Evolutionary conservation across 2,888 invertebrate genomes (phyloP).

Genomic region (Eristalinus sepulchralis): DNA sequence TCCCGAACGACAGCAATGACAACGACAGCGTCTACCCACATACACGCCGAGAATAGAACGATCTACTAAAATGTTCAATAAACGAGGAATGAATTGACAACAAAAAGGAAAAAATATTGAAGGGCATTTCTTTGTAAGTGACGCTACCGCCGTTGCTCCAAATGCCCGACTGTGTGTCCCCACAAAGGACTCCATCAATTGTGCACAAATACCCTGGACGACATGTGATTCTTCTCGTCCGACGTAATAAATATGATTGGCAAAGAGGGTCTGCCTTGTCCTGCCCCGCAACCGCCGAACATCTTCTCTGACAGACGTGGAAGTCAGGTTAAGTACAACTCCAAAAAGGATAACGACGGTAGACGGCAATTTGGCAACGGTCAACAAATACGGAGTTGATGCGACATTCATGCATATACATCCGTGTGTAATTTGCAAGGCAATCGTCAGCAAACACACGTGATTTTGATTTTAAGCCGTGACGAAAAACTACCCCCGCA

Average conservation of each 20-base stretch:
- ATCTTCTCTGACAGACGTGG: background rate
- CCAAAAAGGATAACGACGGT: conserved; percentile 26
- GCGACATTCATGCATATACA: background rate
- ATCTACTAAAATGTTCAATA: conserved; percentile 61
- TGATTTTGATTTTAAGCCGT: conserved; percentile 10
- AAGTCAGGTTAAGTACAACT: conserved; percentile 11
- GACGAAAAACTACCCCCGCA: background rate
- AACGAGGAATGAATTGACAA: conserved; percentile 52
- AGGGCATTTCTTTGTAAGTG: conserved; percentile 55
- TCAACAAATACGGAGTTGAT: conserved; percentile 59
- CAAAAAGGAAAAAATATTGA: conserved; percentile 29
- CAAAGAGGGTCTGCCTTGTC: background rate
- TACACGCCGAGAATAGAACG: conserved; percentile 50
- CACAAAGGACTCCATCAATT: conserved; percentile 49
- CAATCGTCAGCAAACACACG: conserved; percentile 25
- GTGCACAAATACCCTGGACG: conserved; percentile 52
- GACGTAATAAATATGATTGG: conserved; percentile 68
- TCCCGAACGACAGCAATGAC: background rate
- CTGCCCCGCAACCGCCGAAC: background rate
- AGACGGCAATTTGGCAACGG: conserved; percentile 62
- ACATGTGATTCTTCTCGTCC: conserved; percentile 62
- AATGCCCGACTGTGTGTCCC: background rate
- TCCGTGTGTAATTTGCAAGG: conserved; percentile 36
- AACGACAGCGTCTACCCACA: background rate
- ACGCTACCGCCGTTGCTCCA: conserved; percentile 5